Evolutionary conservation across 2,888 invertebrate genomes (phyloP), one percentile per base, ranked within the genome.

Genomic region (Xanthostigma xanthostigma): DNA sequence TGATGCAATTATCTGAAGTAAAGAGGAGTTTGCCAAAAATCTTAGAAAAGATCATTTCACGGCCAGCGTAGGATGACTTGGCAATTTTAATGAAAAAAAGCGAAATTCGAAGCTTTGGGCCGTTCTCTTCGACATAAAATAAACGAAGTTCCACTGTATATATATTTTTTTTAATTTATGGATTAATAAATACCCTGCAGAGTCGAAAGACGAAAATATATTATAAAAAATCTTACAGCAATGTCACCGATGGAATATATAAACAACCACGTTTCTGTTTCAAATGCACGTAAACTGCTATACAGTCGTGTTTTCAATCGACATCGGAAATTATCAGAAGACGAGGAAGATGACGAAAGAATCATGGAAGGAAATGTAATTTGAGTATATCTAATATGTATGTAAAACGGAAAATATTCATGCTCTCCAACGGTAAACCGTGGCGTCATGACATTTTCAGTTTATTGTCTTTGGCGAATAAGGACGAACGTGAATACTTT

Each of bases 241-340:
- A 69, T 87, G 61, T 75, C 76, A 0, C 81, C 86, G 0, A 72
- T 85, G 64, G 74, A 80, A 49, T 90, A 88, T 59, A 71, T 84
- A 0, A 74, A 77, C 45, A 73, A 79, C 39, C 76, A 81, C 59
- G 81, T 85, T 1, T 74, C 70, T 49, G 65, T 84, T 11, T 75
- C 78, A 44, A 78, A 75, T 51, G 72, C 75, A 44, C 65, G 74
- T 36, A 72, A 72, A 53, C 65, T 74, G 44, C 62, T 78, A 1
- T 78, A 75, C 55, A 75, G 75, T 54, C 68, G 69, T 40, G 68
- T 76, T n/a, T 78, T 78, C 53, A 67, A 69, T 51, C 60, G 63
- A 49, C 63, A 64, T 52, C 65, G 62, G 55, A 62, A 62, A 51
- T 52, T 53, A 27, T 53, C 56, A 6, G 60, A 60, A 10, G 62